phyloP scores from a whole-genome alignment of 1,140 invertebrate species.

The Drosophila mauritiana region DNA sequence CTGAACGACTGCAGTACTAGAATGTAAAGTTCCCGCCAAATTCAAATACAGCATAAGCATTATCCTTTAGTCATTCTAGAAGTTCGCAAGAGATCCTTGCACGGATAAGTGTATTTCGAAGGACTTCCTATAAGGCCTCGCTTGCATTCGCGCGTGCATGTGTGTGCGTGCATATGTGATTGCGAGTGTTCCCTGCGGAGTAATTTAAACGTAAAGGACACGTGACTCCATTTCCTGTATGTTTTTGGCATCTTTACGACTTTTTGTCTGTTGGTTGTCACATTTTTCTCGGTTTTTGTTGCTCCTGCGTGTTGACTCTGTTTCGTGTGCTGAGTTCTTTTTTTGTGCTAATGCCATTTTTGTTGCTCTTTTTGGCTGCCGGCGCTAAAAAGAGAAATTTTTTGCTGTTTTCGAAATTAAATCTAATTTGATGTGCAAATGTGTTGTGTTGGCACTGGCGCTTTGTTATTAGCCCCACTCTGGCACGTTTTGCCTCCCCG shows the following conservation, averaged over 20 bases:
- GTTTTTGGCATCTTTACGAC: conserved; percentile 53
- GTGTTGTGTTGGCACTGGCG: conserved; percentile 34
- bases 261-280: conserved; percentile 52
- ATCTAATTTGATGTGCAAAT: conserved; percentile 68
- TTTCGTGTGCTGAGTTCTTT: conserved; percentile 9
- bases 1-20: conserved; percentile 1
- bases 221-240: conserved; percentile 69
- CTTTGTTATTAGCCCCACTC: conserved; percentile 42
- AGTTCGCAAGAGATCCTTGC: conserved; percentile 3
- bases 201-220: conserved; percentile 48
- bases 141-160: conserved; percentile 12
- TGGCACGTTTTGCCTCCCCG: conserved; percentile 19
- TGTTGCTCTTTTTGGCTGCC: conserved; percentile 5
- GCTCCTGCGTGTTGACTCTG: conserved; percentile 32
- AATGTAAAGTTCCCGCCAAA: conserved; percentile 1
- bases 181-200: conserved; percentile 39
- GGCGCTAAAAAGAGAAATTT: conserved; percentile 18
- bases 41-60: conserved; percentile 42
- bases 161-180: conserved; percentile 17
- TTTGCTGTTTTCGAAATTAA: conserved; percentile 59
- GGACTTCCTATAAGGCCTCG: not conserved
- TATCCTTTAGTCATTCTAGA: conserved; percentile 10
- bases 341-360: conserved; percentile 18
- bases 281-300: conserved; percentile 49
- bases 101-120: conserved; percentile 27